phyloP scores from a whole-genome alignment of 2,888 invertebrate species.

The Pollenia labialis region DNA sequence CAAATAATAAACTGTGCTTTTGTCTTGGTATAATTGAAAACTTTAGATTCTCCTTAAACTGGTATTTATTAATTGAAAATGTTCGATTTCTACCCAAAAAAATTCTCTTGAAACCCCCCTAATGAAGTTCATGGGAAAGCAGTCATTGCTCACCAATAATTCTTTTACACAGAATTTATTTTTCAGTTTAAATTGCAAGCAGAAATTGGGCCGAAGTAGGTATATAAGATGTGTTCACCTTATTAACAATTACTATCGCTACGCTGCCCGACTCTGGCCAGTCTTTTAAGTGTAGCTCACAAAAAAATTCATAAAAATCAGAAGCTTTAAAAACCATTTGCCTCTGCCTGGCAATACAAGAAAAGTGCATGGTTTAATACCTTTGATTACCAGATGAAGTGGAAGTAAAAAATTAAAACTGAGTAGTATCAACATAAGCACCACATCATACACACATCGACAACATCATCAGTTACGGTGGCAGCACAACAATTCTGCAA shows the following conservation, averaged over 20 bases:
- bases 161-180: too few species aligned
- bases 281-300: background rate
- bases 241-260: background rate
- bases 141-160: too few species aligned
- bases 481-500: constrained; percentile 38
- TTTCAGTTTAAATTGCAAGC: too few species aligned
- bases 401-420: constrained; percentile 49
- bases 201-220: too few species aligned
- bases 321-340: constrained; percentile 64
- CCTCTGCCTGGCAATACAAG: constrained; percentile 31
- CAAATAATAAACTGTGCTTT: too few species aligned
- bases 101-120: too few species aligned
- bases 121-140: too few species aligned
- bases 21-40: too few species aligned
- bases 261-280: background rate
- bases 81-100: too few species aligned
- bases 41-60: too few species aligned
- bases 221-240: too few species aligned
- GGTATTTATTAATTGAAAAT: too few species aligned
- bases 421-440: constrained; percentile 40
- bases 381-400: constrained; percentile 67
- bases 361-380: constrained; percentile 69
- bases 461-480: constrained; percentile 46
- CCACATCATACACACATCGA: constrained; percentile 48
- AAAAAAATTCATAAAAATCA: constrained; percentile 62